phyloP scores from a whole-genome alignment of 64 coral and sea anemone species.

The Orbicella faveolata region DNA sequence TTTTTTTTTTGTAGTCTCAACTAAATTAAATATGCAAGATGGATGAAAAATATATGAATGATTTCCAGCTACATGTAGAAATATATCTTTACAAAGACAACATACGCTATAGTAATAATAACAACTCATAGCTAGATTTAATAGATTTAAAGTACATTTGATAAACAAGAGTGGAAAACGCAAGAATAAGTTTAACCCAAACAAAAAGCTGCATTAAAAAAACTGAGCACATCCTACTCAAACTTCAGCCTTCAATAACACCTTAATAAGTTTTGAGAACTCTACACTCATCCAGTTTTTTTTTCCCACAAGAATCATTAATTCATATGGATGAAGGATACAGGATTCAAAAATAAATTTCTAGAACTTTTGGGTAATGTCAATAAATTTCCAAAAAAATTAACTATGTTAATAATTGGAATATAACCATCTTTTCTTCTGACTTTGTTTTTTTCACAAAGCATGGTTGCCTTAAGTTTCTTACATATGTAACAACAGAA shows the following conservation, averaged over 20 bases:
- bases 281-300: no score
- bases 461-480: background rate
- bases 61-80: background rate
- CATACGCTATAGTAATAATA: background rate
- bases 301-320: no score
- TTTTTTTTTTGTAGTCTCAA: background rate
- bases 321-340: no score
- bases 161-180: background rate
- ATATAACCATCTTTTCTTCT: background rate
- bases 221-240: no score
- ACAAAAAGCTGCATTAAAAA: no score
- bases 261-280: no score
- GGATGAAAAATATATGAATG: background rate
- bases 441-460: background rate
- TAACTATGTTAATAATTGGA: background rate
- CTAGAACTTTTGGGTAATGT: background rate
- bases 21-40: slow-evolving; percentile 1
- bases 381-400: background rate
- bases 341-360: background rate
- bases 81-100: background rate
- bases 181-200: background rate
- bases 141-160: background rate
- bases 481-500: background rate
- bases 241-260: no score
- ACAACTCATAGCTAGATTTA: background rate